Evolutionary conservation across 1,140 invertebrate genomes (phyloP).

Genomic region (Procambarus virginalis): DNA sequence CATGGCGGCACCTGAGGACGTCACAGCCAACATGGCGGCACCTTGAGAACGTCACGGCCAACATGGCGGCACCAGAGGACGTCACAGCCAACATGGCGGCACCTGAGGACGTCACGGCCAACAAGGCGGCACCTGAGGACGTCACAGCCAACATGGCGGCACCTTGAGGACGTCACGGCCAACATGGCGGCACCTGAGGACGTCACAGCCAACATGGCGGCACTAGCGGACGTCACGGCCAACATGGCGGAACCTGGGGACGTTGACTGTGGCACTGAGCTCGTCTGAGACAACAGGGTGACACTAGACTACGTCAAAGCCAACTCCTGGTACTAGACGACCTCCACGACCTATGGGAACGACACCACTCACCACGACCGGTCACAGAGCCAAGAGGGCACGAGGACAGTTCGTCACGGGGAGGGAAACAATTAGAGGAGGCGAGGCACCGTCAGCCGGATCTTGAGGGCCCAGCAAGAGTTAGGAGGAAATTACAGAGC

Average conservation of each 20-base stretch:
- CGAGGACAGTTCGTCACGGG: background rate
- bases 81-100: background rate
- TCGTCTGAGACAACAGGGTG: background rate
- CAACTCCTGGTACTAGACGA: background rate
- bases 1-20: no score
- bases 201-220: background rate
- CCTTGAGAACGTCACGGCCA: background rate
- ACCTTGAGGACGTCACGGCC: background rate
- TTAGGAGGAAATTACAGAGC: conserved; percentile 11
- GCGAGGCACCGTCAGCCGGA: background rate
- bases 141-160: background rate
- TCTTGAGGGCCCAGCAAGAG: background rate
- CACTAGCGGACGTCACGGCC: background rate
- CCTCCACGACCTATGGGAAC: no score
- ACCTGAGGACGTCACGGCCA: background rate
- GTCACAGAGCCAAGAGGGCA: background rate
- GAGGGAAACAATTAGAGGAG: conserved; percentile 6
- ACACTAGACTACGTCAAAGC: background rate
- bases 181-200: background rate
- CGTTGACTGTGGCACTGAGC: no score
- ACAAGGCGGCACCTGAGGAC: background rate
- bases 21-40: no score
- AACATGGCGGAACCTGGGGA: background rate
- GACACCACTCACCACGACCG: no score
- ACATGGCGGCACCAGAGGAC: background rate